Evolutionary conservation across 1,140 invertebrate species (phyloP).

Genomic region (Trachymyrmex cornetzi): DNA sequence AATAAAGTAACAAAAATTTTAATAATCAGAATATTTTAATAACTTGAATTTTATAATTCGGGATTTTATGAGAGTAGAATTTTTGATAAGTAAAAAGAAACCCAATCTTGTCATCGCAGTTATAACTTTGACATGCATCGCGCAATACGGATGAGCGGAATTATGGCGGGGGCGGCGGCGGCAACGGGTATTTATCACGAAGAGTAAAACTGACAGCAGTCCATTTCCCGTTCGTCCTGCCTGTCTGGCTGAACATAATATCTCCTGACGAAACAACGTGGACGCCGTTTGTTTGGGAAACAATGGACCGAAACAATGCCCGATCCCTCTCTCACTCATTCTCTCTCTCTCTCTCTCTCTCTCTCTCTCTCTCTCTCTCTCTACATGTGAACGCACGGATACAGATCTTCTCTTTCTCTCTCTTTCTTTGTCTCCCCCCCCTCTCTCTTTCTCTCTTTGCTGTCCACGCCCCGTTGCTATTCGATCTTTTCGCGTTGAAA

Average conservation of each 20-base stretch:
- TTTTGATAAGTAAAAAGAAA: background rate
- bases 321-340: conserved; percentile 71
- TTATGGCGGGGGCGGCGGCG: conserved; percentile 61
- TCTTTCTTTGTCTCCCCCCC: conserved; percentile 53
- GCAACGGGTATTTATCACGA: conserved; percentile 83
- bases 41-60: background rate
- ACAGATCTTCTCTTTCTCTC: conserved; percentile 62
- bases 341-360: conserved; percentile 56
- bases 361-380: conserved; percentile 57
- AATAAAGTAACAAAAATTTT: background rate
- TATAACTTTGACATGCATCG: conserved; percentile 50
- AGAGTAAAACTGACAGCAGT: conserved; percentile 86
- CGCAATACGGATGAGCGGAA: conserved; percentile 63
- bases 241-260: conserved; percentile 85
- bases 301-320: conserved; percentile 86
- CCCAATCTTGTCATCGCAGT: background rate
- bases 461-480: conserved; percentile 65
- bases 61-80: background rate
- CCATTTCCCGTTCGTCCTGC: conserved; percentile 85
- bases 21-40: background rate
- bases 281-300: conserved; percentile 86
- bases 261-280: conserved; percentile 86
- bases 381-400: conserved; percentile 36
- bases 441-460: conserved; percentile 56
- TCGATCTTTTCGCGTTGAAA: conserved; percentile 63